phyloP scores from a whole-genome alignment of 2,888 invertebrate species.

The Mythimna vitellina region DNA sequence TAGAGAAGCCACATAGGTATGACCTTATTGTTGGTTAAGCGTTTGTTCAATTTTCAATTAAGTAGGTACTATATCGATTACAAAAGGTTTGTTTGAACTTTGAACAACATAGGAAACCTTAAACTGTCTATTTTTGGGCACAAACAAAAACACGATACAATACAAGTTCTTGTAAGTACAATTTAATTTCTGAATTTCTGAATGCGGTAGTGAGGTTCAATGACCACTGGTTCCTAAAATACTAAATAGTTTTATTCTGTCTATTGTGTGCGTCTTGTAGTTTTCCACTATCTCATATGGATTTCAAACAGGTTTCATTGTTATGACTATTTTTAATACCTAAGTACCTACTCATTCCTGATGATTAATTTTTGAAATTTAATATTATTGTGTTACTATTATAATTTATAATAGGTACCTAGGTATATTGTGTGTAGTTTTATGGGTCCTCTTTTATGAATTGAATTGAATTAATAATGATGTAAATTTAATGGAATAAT shows the following conservation, averaged over 20 bases:
- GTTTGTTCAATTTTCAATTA: constrained; percentile 17
- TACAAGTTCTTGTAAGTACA: constrained; percentile 5
- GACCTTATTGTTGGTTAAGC: neutral
- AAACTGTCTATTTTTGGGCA: constrained; percentile 17
- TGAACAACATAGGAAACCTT: neutral
- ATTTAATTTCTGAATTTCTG: constrained; percentile 10
- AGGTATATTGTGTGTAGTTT: too few species aligned
- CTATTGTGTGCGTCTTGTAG: constrained; percentile 17
- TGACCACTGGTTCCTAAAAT: constrained; percentile 18
- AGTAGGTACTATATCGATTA: neutral
- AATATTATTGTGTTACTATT: too few species aligned
- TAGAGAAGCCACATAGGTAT: neutral
- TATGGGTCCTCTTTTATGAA: too few species aligned
- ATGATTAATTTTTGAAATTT: too few species aligned
- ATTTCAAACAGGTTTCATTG: neutral
- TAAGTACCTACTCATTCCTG: neutral
- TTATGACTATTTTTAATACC: neutral
- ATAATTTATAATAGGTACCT: too few species aligned
- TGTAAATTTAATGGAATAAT: too few species aligned
- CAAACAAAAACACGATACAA: constrained; percentile 28
- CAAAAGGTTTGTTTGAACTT: constrained; percentile 8
- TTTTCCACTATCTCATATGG: constrained; percentile 5
- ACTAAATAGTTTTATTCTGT: neutral
- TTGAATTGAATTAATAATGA: too few species aligned
- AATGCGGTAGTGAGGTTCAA: constrained; percentile 15